These are phyloP conservation scores for Diglossa cyanea DNA, from an alignment of 2,797 vertebrate species.

Conservation along the genomic window DNA sequence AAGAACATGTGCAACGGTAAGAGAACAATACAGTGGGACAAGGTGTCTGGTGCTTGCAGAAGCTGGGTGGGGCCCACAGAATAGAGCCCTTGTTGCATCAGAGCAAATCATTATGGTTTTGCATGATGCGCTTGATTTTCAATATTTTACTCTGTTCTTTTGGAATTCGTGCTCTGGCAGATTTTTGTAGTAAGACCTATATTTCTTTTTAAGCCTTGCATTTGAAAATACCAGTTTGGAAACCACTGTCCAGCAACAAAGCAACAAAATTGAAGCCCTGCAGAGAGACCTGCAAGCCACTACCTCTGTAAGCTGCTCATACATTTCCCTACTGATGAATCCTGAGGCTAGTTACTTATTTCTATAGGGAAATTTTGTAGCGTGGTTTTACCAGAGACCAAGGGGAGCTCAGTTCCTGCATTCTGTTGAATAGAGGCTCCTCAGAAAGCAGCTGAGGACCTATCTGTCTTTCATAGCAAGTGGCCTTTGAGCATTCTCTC, in stretches of 20 bases:
- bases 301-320: not conserved
- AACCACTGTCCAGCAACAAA: not conserved
- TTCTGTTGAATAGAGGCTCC: not conserved
- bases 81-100: not conserved
- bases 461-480: not conserved
- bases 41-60: not conserved
- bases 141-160: not conserved
- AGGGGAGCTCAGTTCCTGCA: not conserved
- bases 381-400: not conserved
- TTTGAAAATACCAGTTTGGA: not conserved
- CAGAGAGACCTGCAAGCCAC: not conserved
- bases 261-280: not conserved
- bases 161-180: not conserved
- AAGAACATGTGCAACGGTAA: not conserved
- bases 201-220: not conserved
- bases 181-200: not conserved
- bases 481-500: not conserved
- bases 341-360: not conserved
- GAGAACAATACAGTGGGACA: not conserved
- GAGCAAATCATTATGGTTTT: not conserved
- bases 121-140: not conserved
- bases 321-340: not conserved
- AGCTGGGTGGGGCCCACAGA: not conserved
- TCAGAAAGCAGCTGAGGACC: not conserved
- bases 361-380: not conserved